phyloP scores from a whole-genome alignment of 2,888 invertebrate species.

The Myathropa florea region DNA sequence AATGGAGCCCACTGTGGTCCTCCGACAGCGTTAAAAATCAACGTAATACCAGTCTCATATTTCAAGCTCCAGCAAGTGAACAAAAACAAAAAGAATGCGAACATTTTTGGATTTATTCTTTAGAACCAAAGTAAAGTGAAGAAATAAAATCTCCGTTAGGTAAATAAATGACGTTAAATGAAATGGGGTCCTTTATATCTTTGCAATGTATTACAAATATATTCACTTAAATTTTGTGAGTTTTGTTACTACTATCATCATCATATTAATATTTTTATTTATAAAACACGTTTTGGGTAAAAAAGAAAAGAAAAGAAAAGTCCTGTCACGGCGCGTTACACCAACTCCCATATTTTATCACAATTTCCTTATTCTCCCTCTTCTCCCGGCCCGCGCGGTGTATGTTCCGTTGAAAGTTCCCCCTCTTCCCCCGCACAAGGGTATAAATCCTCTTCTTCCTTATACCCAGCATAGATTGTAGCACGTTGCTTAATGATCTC shows the following conservation, averaged over 20 bases:
- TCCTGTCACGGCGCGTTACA: conserved; percentile 67
- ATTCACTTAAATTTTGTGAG: conserved; percentile 39
- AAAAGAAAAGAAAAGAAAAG: conserved; percentile 42
- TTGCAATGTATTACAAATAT: conserved; percentile 62
- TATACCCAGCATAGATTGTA: conserved; percentile 78
- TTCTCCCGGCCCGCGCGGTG: conserved; percentile 2
- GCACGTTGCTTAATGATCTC: conserved; percentile 90
- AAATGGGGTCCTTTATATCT: conserved; percentile 19
- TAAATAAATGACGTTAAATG: background rate
- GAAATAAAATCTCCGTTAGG: background rate
- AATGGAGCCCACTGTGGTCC: too few relatives aligned
- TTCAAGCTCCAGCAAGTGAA: too few relatives aligned
- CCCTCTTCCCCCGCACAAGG: background rate
- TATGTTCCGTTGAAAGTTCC: conserved; percentile 22
- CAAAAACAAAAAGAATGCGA: too few relatives aligned
- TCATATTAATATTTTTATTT: conserved; percentile 32
- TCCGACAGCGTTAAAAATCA: too few relatives aligned
- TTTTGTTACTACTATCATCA: conserved; percentile 7
- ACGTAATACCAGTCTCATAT: too few relatives aligned
- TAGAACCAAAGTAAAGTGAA: too few relatives aligned
- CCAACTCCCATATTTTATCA: conserved; percentile 60
- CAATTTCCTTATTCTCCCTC: conserved; percentile 27
- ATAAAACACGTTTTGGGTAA: conserved; percentile 50
- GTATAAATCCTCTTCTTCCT: conserved; percentile 70
- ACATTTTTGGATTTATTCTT: too few relatives aligned